Percentiles rank a stretch among this genome's conserved stretches.
These are phyloP conservation scores for Hycleus phaleratus DNA, from an alignment of 1,140 invertebrate genomes.

Conservation along the genomic window DNA sequence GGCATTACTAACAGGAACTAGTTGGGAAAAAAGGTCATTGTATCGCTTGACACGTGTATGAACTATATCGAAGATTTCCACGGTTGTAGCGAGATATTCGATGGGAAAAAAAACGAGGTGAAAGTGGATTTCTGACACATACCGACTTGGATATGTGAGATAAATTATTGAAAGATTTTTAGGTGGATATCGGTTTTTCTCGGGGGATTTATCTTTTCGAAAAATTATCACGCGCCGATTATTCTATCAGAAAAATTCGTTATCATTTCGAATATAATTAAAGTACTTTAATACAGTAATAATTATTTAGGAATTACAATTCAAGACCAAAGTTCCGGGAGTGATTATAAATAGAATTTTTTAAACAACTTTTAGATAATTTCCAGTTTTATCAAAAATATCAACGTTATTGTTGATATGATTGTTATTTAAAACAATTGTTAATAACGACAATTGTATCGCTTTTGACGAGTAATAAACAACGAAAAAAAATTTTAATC, in stretches of 20 bases:
- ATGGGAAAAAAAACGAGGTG: constrained; percentile 26
- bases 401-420: no score
- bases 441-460: no score
- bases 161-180: constrained; percentile 19
- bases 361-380: no score
- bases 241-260: not conserved
- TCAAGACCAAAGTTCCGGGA: no score
- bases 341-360: no score
- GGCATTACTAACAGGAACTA: not conserved
- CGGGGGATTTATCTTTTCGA: constrained; percentile 29
- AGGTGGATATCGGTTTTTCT: constrained; percentile 36
- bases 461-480: no score
- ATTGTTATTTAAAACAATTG: no score
- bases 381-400: no score
- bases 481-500: no score
- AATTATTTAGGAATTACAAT: no score
- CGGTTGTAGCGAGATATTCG: not conserved
- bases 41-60: not conserved
- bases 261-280: constrained; percentile 27
- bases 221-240: not conserved
- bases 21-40: not conserved
- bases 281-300: not conserved
- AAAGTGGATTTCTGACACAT: constrained; percentile 3
- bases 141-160: no score
- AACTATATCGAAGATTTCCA: not conserved